Evolutionary conservation across 1,140 invertebrate species (phyloP).

Genomic region (Brachionus plicatilis): DNA sequence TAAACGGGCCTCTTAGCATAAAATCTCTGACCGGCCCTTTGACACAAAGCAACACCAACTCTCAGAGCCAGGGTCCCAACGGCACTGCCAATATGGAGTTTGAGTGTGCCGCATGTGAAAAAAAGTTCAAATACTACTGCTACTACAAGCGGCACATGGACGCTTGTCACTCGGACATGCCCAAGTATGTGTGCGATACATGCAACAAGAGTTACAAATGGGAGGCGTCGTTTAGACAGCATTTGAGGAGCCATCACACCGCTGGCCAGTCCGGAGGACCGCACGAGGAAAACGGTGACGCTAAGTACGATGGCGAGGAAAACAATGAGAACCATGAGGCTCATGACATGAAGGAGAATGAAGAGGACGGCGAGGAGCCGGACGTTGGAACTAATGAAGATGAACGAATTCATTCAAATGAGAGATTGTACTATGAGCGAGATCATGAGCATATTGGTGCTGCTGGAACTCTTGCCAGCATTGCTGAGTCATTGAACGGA

Average conservation of each 20-base stretch:
- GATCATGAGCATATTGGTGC: conserved; percentile 38
- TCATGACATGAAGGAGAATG: conserved; percentile 4
- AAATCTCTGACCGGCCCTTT: conserved; percentile 11
- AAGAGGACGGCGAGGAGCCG: conserved; percentile 24
- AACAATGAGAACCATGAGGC: not conserved
- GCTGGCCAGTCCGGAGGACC: not conserved
- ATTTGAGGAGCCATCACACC: conserved; percentile 30
- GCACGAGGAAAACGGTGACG: not conserved
- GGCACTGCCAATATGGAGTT: conserved; percentile 17
- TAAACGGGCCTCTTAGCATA: conserved; percentile 14
- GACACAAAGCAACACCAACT: conserved; percentile 17
- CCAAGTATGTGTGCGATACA: conserved; percentile 34
- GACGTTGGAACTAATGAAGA: conserved; percentile 27
- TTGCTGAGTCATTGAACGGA: conserved; percentile 29
- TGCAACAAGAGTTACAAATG: conserved; percentile 40
- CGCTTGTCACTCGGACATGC: conserved; percentile 35
- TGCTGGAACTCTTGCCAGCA: conserved; percentile 27
- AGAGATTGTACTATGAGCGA: not conserved
- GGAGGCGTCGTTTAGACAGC: conserved; percentile 35
- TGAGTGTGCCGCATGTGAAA: conserved; percentile 28
- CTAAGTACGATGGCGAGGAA: not conserved
- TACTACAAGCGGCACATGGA: conserved; percentile 40
- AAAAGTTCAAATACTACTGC: conserved; percentile 39
- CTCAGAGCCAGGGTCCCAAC: not conserved
- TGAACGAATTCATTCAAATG: conserved; percentile 11